A percentile compares a stretch with the other conserved stretches of the same genome.
phyloP scores from a whole-genome alignment of 2,888 invertebrate genomes.

The Acanthacorydalis orientalis region DNA sequence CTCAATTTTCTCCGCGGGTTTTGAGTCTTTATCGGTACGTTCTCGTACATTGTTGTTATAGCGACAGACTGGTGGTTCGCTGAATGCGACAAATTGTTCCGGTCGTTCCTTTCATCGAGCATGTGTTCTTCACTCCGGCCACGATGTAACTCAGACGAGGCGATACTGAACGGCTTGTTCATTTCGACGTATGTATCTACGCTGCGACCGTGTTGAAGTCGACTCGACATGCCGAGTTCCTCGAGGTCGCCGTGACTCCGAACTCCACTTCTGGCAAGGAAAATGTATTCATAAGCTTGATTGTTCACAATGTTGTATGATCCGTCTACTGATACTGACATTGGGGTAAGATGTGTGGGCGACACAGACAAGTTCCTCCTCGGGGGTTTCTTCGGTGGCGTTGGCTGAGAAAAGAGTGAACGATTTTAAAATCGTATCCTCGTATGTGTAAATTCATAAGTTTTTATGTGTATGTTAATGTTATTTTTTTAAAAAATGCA shows the following conservation, averaged over 20 bases:
- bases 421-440: too few species aligned
- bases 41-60: conserved; percentile 56
- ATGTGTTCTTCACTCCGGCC: conserved; percentile 10
- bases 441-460: too few species aligned
- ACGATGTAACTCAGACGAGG: conserved; percentile 21
- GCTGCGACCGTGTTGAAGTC: conserved; percentile 51
- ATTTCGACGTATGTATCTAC: conserved; percentile 66
- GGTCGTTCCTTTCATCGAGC: conserved; percentile 26
- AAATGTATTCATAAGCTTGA: conserved; percentile 43
- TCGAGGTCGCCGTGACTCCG: conserved; percentile 56
- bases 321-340: conserved; percentile 35
- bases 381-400: conserved; percentile 80
- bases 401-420: conserved; percentile 41
- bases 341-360: conserved; percentile 54
- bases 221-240: conserved; percentile 33
- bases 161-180: conserved; percentile 37
- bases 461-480: too few species aligned
- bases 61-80: conserved; percentile 41
- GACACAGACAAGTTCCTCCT: conserved; percentile 72
- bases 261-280: conserved; percentile 45
- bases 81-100: conserved; percentile 14
- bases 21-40: conserved; percentile 51
- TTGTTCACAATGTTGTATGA: conserved; percentile 31
- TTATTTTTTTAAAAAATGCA: too few species aligned
- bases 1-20: conserved; percentile 55